Evolutionary conservation across 2,888 invertebrate genomes (phyloP), one percentile per base, ranked within the genome.

Genomic region (Andrena hattorfiana): DNA sequence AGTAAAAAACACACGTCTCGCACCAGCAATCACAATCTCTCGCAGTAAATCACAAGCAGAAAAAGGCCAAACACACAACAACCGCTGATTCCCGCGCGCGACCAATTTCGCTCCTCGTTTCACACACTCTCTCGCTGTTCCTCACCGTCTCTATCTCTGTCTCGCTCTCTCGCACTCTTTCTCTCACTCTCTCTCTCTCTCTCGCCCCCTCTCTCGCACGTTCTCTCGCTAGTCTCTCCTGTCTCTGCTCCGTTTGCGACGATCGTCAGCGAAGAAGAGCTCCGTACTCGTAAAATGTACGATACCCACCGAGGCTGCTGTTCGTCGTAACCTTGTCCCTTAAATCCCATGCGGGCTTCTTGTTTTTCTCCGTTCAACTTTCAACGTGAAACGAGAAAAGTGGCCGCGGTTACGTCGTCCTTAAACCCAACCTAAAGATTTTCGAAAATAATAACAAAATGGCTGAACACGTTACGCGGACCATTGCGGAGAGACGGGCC

Each of bases 401-500:
- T 73, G 80, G 64, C 59, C 75, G 83, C 87, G 56, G 82, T 85
- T 87, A 85, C 86, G 89, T 88, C 87, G 83, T 85, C 84, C 84
- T 81, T 87, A 84, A 91, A 90, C 87, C 89, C 90, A 90, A 90
- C 90, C 89, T 91, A 90, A 90, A 90, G 92, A 93, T 93, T 93
- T 94, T 93, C 93, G 93, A 94, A 93, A 93, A 94, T 92, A 92
- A 92, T 92, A 93, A 93, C 92, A 93, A 93, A 91, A 94, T 93
- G 94, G 94, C 92, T 87, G 92, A 83, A 81, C 81, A 84, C 89
- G 89, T 89, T 91, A 87, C 89, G 87, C 89, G 88, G 83, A 89
- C 89, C 89, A 91, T 90, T 91, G 92, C 91, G 87, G 89, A 92
- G 90, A 87, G 82, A 90, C 89, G 78, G 71, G 35, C 20, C n/a